phyloP scores from a whole-genome alignment of 2,113 vertebrate genomes.

The Gorilla gorilla region DNA sequence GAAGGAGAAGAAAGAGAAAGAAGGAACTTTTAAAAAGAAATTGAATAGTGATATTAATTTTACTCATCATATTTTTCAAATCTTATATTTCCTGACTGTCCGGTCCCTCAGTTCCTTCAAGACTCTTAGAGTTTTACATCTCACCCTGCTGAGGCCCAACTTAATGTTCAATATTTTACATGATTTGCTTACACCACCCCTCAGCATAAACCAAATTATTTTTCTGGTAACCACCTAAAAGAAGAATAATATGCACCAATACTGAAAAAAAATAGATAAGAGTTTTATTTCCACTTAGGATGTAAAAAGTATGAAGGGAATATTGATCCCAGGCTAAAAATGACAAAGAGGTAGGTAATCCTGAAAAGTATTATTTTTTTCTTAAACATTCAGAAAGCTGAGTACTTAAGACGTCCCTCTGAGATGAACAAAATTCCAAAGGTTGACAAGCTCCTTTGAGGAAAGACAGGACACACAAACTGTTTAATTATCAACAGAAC shows the following conservation, averaged over 20 bases:
- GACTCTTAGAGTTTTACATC: neutral
- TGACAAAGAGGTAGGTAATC: neutral
- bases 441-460: neutral
- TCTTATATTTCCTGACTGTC: neutral
- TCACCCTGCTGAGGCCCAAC: neutral
- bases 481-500: neutral
- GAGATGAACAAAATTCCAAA: neutral
- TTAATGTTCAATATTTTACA: neutral
- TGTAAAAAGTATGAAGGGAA: neutral
- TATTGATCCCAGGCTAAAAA: neutral
- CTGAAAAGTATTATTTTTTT: neutral
- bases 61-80: neutral
- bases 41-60: neutral
- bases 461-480: neutral
- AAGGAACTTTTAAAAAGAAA: neutral
- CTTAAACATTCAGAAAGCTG: neutral
- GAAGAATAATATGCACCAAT: neutral
- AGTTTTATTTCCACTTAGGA: neutral
- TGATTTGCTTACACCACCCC: neutral
- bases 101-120: neutral
- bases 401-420: neutral
- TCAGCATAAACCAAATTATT: neutral
- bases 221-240: neutral
- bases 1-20: neutral
- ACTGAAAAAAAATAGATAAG: neutral